These are phyloP conservation scores for Drosophila nigromelanica DNA, from an alignment of 1,140 invertebrate genomes.

Conservation along the genomic window DNA sequence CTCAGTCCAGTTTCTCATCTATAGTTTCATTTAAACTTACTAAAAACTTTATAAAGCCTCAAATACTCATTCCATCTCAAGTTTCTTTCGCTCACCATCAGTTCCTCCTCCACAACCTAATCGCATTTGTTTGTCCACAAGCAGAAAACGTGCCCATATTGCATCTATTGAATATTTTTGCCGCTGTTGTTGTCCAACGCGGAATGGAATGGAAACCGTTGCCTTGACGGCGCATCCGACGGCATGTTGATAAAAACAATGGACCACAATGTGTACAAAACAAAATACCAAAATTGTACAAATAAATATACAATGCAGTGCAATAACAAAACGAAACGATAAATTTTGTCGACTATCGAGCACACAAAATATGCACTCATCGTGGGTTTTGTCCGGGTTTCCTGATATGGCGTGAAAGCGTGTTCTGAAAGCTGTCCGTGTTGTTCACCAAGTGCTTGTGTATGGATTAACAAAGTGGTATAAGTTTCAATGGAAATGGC, in stretches of 20 bases:
- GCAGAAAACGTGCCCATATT: slow-evolving; percentile 43
- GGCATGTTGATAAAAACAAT: slow-evolving; percentile 63
- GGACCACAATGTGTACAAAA: slow-evolving; percentile 49
- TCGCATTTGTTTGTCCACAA: slow-evolving; percentile 24
- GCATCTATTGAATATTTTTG: slow-evolving; percentile 29
- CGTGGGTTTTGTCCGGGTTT: slow-evolving; percentile 28
- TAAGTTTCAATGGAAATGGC: slow-evolving; percentile 13
- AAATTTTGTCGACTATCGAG: slow-evolving; percentile 52
- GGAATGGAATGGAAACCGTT: slow-evolving; percentile 13
- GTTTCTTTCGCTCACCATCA: neutral
- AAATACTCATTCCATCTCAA: slow-evolving; percentile 6
- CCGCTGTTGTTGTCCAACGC: slow-evolving; percentile 13
- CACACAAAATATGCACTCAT: slow-evolving; percentile 51
- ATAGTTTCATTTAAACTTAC: neutral
- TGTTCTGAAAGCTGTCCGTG: slow-evolving; percentile 34
- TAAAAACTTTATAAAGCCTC: neutral
- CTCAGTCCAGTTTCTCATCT: too few species aligned
- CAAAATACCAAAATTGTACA: slow-evolving; percentile 46
- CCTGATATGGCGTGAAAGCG: slow-evolving; percentile 40
- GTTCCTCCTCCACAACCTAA: slow-evolving; percentile 8
- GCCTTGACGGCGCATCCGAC: slow-evolving; percentile 27
- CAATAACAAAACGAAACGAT: slow-evolving; percentile 46
- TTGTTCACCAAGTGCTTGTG: slow-evolving; percentile 31
- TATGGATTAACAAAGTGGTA: slow-evolving; percentile 46
- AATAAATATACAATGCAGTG: slow-evolving; percentile 54